Evolutionary conservation across 2,888 invertebrate species (phyloP).

Genomic region (Ceriagrion tenellum): DNA sequence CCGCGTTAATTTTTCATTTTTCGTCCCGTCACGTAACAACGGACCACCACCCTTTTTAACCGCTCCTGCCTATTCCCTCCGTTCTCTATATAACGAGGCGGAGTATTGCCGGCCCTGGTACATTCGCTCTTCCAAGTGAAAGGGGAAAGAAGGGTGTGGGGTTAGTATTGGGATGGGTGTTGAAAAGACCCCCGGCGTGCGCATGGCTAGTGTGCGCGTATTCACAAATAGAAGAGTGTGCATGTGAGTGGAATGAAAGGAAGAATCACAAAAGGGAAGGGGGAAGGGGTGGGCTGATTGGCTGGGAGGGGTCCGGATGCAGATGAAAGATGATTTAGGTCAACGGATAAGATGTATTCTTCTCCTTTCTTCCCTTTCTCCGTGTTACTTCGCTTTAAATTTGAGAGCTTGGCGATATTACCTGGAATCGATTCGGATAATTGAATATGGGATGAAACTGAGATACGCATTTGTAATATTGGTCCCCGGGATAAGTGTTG

Average conservation of each 20-base stretch:
- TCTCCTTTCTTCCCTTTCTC: too few species aligned
- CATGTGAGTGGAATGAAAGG: not conserved
- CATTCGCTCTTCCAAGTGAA: not conserved
- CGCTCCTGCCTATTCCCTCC: not conserved
- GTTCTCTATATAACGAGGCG: not conserved
- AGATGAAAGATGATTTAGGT: not conserved
- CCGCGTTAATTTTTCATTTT: constrained; percentile 20
- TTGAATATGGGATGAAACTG: too few species aligned
- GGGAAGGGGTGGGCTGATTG: not conserved
- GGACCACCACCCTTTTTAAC: not conserved
- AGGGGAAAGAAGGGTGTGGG: not conserved
- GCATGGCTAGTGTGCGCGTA: not conserved
- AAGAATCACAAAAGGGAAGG: not conserved
- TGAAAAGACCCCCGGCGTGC: not conserved
- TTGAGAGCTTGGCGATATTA: too few species aligned
- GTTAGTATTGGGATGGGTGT: not conserved
- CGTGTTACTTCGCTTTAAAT: too few species aligned
- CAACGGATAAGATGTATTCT: not conserved
- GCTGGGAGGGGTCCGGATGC: not conserved
- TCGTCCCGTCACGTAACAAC: not conserved
- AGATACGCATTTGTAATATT: too few species aligned
- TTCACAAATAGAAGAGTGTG: not conserved
- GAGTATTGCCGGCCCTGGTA: not conserved
- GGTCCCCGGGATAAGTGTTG: too few species aligned
- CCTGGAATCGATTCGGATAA: too few species aligned